A percentile compares a stretch with the other conserved stretches of the same genome.
Evolutionary conservation across 1,140 invertebrate genomes (phyloP).

Genomic region (Cherax destructor): DNA sequence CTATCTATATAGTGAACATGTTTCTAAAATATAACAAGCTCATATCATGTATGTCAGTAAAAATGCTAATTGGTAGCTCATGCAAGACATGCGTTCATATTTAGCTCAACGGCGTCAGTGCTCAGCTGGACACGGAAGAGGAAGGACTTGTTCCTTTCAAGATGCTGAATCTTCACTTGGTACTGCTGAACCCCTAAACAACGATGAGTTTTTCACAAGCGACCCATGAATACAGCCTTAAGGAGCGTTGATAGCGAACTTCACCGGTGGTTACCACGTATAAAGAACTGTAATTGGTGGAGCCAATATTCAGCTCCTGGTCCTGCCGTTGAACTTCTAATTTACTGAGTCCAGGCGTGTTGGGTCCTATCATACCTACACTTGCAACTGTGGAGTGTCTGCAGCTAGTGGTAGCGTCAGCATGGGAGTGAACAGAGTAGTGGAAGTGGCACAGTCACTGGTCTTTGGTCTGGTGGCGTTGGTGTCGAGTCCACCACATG

Average conservation of each 20-base stretch:
- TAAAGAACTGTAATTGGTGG: neutral
- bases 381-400: neutral
- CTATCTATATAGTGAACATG: neutral
- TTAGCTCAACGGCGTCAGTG: neutral
- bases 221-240: neutral
- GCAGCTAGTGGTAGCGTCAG: neutral
- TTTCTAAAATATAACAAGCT: neutral
- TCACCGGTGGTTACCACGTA: neutral
- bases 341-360: neutral
- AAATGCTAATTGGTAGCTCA: neutral
- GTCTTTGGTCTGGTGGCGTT: conserved; percentile 39
- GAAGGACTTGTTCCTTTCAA: neutral
- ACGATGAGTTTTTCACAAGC: no score
- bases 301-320: neutral
- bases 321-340: neutral
- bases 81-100: neutral
- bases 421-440: conserved; percentile 39
- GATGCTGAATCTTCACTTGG: neutral
- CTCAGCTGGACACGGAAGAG: neutral
- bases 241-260: neutral
- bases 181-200: neutral
- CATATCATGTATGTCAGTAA: neutral
- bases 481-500: conserved; percentile 78
- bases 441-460: conserved; percentile 38
- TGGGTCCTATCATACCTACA: neutral